Evolutionary conservation across 2,797 vertebrate species (phyloP).

Genomic region (Chelonia mydas): DNA sequence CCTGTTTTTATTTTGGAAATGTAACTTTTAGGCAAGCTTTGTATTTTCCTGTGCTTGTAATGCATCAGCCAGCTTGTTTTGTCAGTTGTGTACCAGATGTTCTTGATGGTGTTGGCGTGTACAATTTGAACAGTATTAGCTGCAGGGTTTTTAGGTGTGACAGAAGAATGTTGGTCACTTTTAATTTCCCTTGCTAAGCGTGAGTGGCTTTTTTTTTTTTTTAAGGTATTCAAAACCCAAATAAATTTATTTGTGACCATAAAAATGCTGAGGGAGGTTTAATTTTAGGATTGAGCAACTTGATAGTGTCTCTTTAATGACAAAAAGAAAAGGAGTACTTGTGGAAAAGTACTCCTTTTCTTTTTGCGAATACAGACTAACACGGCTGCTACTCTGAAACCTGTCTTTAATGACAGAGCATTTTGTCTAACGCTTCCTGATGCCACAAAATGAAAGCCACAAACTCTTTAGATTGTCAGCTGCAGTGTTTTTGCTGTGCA

Average conservation of each 20-base stretch:
- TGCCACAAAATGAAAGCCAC: not conserved
- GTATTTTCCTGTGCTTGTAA: accelerated
- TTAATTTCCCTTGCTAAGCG: accelerated
- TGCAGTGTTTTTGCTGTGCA: not conserved
- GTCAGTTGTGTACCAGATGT: accelerated
- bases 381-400: no score
- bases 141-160: accelerated
- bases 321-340: no score
- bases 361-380: no score
- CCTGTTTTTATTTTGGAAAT: not conserved
- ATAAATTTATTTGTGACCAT: not conserved
- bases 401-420: not conserved
- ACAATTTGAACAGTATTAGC: not conserved
- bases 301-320: not conserved
- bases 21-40: not conserved
- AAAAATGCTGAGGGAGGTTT: not conserved
- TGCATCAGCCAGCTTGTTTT: not conserved
- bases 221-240: not conserved
- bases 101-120: accelerated
- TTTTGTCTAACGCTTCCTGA: not conserved
- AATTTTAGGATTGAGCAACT: not conserved
- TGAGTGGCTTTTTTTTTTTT: not conserved
- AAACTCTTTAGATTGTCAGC: not conserved
- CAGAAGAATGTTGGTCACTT: accelerated
- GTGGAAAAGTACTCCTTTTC: no score